A percentile compares a stretch with the other conserved stretches of the same genome.
Conservation (phyloP, 2,113 vertebrate species). For the Lipotes vexillifer region DNA sequence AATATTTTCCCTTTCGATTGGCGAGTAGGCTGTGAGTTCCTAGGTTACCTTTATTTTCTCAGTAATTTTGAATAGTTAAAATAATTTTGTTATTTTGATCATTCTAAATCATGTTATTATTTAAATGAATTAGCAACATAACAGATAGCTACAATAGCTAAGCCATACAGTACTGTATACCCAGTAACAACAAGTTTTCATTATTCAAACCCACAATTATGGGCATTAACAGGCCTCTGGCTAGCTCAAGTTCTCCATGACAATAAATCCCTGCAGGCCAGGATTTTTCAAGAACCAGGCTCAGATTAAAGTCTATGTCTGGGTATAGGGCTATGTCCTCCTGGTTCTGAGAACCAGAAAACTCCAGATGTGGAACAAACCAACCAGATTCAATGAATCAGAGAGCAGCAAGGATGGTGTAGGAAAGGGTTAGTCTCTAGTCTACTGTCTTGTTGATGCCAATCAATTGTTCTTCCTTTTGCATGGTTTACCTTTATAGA, state of each 20-base stretch:
- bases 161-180: background rate
- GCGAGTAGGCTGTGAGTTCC: background rate
- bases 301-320: background rate
- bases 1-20: background rate
- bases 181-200: background rate
- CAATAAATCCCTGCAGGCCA: background rate
- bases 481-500: background rate
- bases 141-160: background rate
- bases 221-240: background rate
- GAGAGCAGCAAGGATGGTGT: background rate
- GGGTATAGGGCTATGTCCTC: background rate
- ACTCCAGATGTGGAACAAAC: background rate
- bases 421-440: background rate
- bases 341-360: background rate
- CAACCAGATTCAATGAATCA: background rate
- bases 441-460: background rate
- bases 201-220: background rate
- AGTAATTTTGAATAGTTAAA: background rate
- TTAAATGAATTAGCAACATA: background rate
- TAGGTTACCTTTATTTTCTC: background rate
- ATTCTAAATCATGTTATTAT: background rate
- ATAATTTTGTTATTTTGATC: slow-evolving; percentile 4
- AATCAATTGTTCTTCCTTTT: background rate
- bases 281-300: background rate
- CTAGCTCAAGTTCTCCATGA: background rate